Conservation (phyloP, 2,797 vertebrate genomes). For the Euthynnus affinis region DNA sequence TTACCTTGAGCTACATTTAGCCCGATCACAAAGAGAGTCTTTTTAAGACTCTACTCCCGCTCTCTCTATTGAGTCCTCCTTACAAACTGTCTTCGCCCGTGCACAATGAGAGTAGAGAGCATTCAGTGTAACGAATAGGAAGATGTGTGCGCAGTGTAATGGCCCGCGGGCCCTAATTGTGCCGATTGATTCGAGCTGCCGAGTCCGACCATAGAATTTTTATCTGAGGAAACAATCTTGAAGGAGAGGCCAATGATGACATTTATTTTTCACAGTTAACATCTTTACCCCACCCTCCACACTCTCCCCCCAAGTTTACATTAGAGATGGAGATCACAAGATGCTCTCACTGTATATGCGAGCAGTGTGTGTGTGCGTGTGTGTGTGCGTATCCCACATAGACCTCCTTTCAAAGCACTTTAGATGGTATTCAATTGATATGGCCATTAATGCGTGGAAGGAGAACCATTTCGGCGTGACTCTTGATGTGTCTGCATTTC, state of each 20-base stretch:
- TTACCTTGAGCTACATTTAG: conserved; percentile 73
- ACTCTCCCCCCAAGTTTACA: conserved; percentile 65
- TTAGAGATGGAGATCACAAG: conserved; percentile 82
- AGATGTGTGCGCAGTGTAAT: conserved; percentile 70
- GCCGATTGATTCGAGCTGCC: conserved; percentile 77
- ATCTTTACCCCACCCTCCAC: conserved; percentile 50
- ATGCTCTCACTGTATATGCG: conserved; percentile 65
- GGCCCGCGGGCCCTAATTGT: conserved; percentile 74
- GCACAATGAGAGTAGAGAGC: conserved; percentile 69
- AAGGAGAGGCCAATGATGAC: conserved; percentile 76
- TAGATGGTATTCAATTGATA: conserved; percentile 79
- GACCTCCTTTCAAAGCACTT: conserved; percentile 78
- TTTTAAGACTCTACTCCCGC: conserved; percentile 65
- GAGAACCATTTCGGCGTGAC: conserved; percentile 72
- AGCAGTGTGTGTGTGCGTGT: conserved; percentile 19
- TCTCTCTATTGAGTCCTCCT: conserved; percentile 67
- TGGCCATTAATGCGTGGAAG: conserved; percentile 72
- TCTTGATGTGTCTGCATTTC: conserved; percentile 77
- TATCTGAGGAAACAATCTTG: conserved; percentile 75
- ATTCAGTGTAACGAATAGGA: conserved; percentile 68
- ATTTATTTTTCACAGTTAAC: conserved; percentile 84
- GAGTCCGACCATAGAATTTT: conserved; percentile 69
- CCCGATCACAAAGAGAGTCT: conserved; percentile 67
- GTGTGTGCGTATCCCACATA: conserved; percentile 35
- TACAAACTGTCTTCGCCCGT: conserved; percentile 36